Base-by-base conservation (phyloP, 2,888 invertebrate genomes). In the Drosophila atripex region DNA sequence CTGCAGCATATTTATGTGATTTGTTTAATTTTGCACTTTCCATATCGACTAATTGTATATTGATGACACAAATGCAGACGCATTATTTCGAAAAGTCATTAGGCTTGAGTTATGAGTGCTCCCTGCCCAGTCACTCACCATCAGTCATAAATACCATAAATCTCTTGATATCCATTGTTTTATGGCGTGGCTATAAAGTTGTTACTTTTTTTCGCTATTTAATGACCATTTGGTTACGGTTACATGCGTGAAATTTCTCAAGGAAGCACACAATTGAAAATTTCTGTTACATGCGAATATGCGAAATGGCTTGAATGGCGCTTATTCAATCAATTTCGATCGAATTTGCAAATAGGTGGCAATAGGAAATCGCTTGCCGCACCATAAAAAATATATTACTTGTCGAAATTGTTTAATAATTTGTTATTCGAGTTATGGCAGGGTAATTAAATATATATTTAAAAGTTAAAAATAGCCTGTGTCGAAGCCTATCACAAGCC, bases 171-270 rank as follows among this genome's bases (percentile, higher is more conserved):
- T 47, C 14, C 56, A 53, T 57, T 18, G 28, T 47, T 53, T 64
- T 65, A 65, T 49, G 32, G 49, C 23, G 35, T 46, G 38, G n/a
- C 39, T 30, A 60, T 43, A 51, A 35, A 16, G 61, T 60, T 50
- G 41, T 28, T 53, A 52, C 30, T 18, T 35, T 30, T 47, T 49
- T 35, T 49, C 23, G 11, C 30, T 32, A 32, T 41, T 51, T 63
- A 64, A 64, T 52, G 45, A 52, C 65, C 52, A 64, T 64, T 64
- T 52, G 64, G 46, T 39, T 64, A 30, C 59, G 73, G 53, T 79
- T 80, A 80, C 82, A 82, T 76, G 51, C 47, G 82, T 71, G 66
- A 78, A 85, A 78, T 80, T 85, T 80, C 80, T 82, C 86, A 80
- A 80, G 80, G 80, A 80, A 80, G 80, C 78, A 76, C 61, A 76